Base-by-base conservation (phyloP, 2,113 vertebrate species). In the Genyomyrus donnyi region DNA sequence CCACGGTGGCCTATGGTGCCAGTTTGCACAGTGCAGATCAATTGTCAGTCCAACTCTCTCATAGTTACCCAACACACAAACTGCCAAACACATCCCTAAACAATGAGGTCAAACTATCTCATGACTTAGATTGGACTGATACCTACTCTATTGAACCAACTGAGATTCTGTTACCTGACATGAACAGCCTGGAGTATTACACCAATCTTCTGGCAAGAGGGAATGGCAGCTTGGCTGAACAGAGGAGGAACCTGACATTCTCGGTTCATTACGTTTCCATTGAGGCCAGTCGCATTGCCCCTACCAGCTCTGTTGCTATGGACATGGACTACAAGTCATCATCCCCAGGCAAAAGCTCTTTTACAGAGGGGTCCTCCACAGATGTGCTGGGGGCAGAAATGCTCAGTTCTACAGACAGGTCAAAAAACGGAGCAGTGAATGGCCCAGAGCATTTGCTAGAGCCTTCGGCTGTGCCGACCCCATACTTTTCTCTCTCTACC, bases 161-260 rank as follows among this genome's bases (percentile, higher is more conserved):
- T 0, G 96, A 96, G 92, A 93, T 96, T 90, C 91, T 96, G 91
- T 93, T 96, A 89, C 96, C 96, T 0, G 96, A 96, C 92, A 96
- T 96, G 96, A 96, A 96, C 93, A 96, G 96, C 87, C 91, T 96
- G 91, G 96, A 96, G 91, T 96, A 96, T 88, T 96, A 96, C 92
- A 95, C 92, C 86, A 96, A 95, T 86, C 92, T 96, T 80, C 90
- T 95, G 21, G 53, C 42, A 9, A 88, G 53, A 53, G 87, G 53
- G 21, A 88, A 88, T n/a, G 56, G 13, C 21, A 66, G 39, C 19
- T 88, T 88, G 24, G 21, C 35, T 9, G 87, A 88, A 88, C 53
- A 62, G 56, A 45, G 56, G 49, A 39, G 56, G 27, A 88, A 66
- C 3, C 8, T 62, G 35, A 62, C 87, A 58, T 88, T 19, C 9